A percentile compares a stretch with the other conserved stretches of the same genome.
Evolutionary conservation across 2,113 vertebrate genomes (phyloP).

Genomic region (Gallinago jamesoni): DNA sequence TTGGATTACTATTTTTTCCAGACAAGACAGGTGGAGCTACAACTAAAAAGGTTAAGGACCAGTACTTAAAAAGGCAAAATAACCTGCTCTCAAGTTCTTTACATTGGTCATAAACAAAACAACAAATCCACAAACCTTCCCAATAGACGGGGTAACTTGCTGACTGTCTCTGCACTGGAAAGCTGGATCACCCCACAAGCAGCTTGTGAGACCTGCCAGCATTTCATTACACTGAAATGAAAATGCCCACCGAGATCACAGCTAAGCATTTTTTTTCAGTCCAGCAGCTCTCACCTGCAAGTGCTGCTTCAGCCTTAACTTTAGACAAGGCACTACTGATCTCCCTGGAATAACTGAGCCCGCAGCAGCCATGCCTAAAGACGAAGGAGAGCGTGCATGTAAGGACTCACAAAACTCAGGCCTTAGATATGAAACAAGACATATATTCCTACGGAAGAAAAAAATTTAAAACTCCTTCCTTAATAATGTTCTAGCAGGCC

Average conservation of each 20-base stretch:
- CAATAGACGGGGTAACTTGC: not conserved
- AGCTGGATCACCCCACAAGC: not conserved
- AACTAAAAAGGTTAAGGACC: not conserved
- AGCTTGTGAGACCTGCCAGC: not conserved
- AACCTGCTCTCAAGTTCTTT: not conserved
- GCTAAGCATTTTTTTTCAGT: constrained; percentile 25
- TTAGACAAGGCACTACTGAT: not conserved
- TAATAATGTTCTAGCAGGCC: not conserved
- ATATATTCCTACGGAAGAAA: not conserved
- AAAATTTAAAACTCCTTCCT: not conserved
- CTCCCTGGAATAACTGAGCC: not conserved
- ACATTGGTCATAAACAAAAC: not conserved
- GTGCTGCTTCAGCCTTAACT: not conserved
- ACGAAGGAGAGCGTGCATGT: not conserved
- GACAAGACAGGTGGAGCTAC: not conserved
- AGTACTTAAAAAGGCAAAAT: not conserved
- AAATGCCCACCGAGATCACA: constrained; percentile 1
- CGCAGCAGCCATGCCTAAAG: not conserved
- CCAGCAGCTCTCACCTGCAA: constrained; percentile 18
- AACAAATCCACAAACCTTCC: not conserved
- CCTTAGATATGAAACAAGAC: not conserved
- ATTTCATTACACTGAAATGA: not conserved
- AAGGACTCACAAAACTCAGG: not conserved
- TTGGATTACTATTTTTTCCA: not conserved
- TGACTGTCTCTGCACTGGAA: not conserved